phyloP scores from a whole-genome alignment of 2,797 vertebrate genomes.

The Gymnoscopelus braueri region DNA sequence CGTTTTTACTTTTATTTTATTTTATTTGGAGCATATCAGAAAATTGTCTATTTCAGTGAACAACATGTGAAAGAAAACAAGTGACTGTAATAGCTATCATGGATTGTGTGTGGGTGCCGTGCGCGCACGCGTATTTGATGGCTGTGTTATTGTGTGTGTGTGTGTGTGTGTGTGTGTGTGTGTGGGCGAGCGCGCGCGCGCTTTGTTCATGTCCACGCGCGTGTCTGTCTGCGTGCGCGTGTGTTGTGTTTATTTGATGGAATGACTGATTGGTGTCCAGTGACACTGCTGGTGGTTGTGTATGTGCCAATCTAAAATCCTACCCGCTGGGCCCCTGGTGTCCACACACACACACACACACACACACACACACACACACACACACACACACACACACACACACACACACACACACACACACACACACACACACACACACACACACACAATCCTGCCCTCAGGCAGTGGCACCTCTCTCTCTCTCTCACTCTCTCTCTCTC shows the following conservation, averaged over 20 bases:
- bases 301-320: constrained; percentile 25
- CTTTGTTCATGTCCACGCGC: neutral
- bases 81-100: too few relatives aligned
- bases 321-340: constrained; percentile 52
- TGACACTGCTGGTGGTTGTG: constrained; percentile 19
- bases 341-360: constrained; percentile 27
- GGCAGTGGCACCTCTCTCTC: constrained; percentile 33
- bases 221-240: constrained; percentile 18
- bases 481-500: constrained; percentile 8
- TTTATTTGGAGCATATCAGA: neutral
- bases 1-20: neutral
- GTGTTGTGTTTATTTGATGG: constrained; percentile 25
- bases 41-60: constrained; percentile 11
- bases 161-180: constrained; percentile 2
- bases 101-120: too few relatives aligned
- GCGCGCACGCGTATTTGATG: neutral
- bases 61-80: neutral
- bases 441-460: constrained; percentile 24
- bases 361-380: too few relatives aligned
- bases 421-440: neutral
- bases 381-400: too few relatives aligned
- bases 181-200: neutral
- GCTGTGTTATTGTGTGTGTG: neutral
- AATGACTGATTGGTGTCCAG: constrained; percentile 14
- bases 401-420: too few relatives aligned